Base-by-base conservation (phyloP, 2,113 vertebrate species). In the Istiophorus platypterus region DNA sequence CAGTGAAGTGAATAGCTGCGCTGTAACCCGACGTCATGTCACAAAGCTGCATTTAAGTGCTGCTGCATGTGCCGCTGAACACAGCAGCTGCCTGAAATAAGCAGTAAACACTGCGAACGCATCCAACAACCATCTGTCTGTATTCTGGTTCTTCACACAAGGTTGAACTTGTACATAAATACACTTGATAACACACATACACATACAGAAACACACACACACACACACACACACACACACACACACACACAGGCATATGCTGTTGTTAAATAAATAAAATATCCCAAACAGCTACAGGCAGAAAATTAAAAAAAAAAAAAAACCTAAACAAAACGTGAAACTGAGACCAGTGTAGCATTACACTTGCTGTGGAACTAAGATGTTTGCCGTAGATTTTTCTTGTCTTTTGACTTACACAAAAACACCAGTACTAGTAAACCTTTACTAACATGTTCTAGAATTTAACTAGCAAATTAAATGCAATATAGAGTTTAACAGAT, bases 81-180 rank as follows among this genome's bases (percentile, higher is more conserved):
- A 63, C 71, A 74, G 78, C 79, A 85, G 85, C 88, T 86, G 84
- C 52, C 58, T 83, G 52, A 72, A 83, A 76, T 79, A 79, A 84
- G 70, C 78, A 72, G 75, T 34, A 62, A 86, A 80, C 62, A 75
- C 39, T 82, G 52, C 15, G 0, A 66, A 63, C 24, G 34, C 31
- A 31, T 73, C 70, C 54, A 79, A 56, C 63, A 63, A 80, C 76
- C 88, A 92, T 92, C 91, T 90, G 86, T 47, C 74, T 72, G 62
- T 77, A 42, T 77, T 81, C 70, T 85, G 80, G 58, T 82, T 80
- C 59, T 78, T 85, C 71, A 82, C 85, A 88, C 78, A 22, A 70
- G 67, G 47, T 15, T 64, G 71, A 73, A 70, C 61, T 72, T 58
- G 52, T 52, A 79, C 72, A 78, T 34, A 27, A 64, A 74, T 26